Evolutionary conservation across 2,888 invertebrate species (phyloP).

Genomic region (Lathronympha strigana): DNA sequence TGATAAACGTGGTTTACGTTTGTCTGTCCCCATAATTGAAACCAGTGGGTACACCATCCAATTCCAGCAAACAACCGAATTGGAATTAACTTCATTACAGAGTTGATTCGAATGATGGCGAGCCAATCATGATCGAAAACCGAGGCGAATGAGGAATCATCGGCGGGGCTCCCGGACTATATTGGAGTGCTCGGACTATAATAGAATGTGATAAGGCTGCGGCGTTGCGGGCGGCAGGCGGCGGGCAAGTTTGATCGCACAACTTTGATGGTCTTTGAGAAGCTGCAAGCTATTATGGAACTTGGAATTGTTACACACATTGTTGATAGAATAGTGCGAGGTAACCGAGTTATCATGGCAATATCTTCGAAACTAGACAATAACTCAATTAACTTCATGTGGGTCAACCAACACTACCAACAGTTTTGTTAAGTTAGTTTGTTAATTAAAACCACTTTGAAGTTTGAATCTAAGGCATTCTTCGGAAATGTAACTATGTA

Average conservation of each 20-base stretch:
- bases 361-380: background rate
- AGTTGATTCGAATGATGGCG: slow-evolving; percentile 25
- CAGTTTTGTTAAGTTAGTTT: too few species aligned
- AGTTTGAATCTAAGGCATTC: too few species aligned
- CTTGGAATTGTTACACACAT: background rate
- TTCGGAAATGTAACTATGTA: too few species aligned
- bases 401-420: too few species aligned
- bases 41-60: slow-evolving; percentile 22
- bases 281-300: slow-evolving; percentile 1
- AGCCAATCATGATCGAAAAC: slow-evolving; percentile 31
- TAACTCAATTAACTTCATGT: too few species aligned
- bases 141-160: slow-evolving; percentile 32
- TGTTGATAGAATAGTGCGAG: background rate
- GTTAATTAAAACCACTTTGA: too few species aligned
- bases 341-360: background rate
- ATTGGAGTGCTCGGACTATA: slow-evolving; percentile 35
- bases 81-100: slow-evolving; percentile 38
- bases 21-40: slow-evolving; percentile 13
- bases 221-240: background rate
- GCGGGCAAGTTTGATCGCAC: slow-evolving; percentile 19
- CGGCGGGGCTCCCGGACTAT: slow-evolving; percentile 30
- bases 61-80: slow-evolving; percentile 36
- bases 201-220: slow-evolving; percentile 29
- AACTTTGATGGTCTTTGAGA: slow-evolving; percentile 3
- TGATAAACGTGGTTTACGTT: background rate